phyloP scores from a whole-genome alignment of 2,888 invertebrate species.

The Pristionchus exspectatus region DNA sequence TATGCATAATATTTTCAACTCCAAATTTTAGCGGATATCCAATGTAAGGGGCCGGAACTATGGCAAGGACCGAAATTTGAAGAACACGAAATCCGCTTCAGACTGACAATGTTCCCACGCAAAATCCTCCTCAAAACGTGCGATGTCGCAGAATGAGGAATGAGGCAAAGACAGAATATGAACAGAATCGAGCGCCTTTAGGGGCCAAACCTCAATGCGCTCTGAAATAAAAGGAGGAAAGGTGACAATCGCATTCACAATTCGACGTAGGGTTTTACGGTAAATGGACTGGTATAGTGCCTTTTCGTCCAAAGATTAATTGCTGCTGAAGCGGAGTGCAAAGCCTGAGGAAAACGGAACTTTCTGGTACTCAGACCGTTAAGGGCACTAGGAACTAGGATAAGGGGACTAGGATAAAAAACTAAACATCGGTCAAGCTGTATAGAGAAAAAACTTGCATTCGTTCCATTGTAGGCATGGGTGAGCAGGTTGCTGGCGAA shows the following conservation, averaged over 20 bases:
- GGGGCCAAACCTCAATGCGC: background rate
- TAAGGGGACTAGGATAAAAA: too few species aligned
- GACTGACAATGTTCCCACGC: background rate
- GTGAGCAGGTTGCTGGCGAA: slow-evolving; percentile 39
- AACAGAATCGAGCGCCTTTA: background rate
- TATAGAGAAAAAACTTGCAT: background rate
- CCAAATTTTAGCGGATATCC: background rate
- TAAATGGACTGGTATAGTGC: background rate
- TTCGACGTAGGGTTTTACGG: background rate
- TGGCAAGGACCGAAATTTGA: background rate
- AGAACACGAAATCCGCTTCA: background rate
- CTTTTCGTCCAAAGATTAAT: background rate
- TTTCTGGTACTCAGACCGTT: background rate
- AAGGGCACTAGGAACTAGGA: too few species aligned
- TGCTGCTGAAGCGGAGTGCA: background rate
- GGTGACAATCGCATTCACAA: background rate
- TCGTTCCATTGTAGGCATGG: slow-evolving; percentile 18
- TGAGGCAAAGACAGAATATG: slow-evolving; percentile 21
- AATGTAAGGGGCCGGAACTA: background rate
- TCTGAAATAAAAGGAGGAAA: background rate
- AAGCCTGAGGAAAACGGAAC: background rate
- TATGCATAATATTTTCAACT: too few species aligned
- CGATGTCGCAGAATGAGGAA: background rate
- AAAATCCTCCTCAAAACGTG: background rate
- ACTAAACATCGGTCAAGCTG: too few species aligned